Evolutionary conservation across 1,140 invertebrate genomes (phyloP).

Genomic region (Agraylea sexmaculata): DNA sequence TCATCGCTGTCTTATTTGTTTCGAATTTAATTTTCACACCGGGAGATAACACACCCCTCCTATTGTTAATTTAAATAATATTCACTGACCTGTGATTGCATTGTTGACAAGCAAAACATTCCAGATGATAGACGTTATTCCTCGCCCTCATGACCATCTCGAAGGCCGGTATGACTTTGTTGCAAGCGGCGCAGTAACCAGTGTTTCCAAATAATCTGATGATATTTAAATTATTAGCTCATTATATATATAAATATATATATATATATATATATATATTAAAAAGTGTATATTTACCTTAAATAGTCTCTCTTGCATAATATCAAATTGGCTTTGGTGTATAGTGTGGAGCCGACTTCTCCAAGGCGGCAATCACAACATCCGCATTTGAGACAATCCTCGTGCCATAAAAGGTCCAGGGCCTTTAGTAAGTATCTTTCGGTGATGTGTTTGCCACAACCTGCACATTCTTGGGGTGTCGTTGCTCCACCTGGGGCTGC

Average conservation of each 20-base stretch:
- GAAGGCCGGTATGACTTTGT: slow-evolving; percentile 94
- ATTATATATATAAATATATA: not conserved
- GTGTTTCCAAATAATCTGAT: slow-evolving; percentile 71
- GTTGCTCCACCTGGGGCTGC: slow-evolving; percentile 57
- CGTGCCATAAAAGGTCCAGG: slow-evolving; percentile 92
- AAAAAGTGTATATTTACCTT: slow-evolving; percentile 55
- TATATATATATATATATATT: slow-evolving; percentile 7
- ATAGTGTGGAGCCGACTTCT: slow-evolving; percentile 94
- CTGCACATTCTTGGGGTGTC: slow-evolving; percentile 63
- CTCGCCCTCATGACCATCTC: slow-evolving; percentile 98
- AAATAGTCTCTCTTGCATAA: slow-evolving; percentile 97
- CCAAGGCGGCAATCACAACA: slow-evolving; percentile 94
- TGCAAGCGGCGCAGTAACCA: slow-evolving; percentile 88
- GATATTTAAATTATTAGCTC: slow-evolving; percentile 14
- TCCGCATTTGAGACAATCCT: slow-evolving; percentile 95
- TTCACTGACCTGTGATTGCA: slow-evolving; percentile 90
- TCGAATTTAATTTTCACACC: too few species aligned
- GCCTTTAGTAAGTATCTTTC: slow-evolving; percentile 76
- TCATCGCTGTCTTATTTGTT: too few species aligned
- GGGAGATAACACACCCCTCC: too few species aligned
- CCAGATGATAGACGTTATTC: slow-evolving; percentile 93
- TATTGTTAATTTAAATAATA: too few species aligned
- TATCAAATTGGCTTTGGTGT: slow-evolving; percentile 91
- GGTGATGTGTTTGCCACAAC: slow-evolving; percentile 76
- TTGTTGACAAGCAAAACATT: slow-evolving; percentile 97